A percentile compares a stretch with the other conserved stretches of the same genome.
phyloP scores from a whole-genome alignment of 2,797 vertebrate genomes.

The Monodelphis domestica region DNA sequence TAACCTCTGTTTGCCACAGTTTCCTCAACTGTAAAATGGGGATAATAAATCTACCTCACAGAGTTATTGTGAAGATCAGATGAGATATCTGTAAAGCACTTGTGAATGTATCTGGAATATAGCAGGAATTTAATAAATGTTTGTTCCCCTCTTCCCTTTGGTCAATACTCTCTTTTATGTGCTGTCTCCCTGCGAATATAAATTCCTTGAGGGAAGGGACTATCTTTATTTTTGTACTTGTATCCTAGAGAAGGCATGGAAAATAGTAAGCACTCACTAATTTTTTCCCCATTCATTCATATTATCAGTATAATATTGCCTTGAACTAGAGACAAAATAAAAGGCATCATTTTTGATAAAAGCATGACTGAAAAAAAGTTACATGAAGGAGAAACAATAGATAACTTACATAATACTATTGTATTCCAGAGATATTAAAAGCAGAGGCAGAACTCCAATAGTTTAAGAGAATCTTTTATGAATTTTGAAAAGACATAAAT shows the following conservation, averaged over 20 bases:
- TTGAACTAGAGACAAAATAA: background rate
- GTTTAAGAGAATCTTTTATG: background rate
- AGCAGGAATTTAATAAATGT: background rate
- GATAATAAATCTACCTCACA: background rate
- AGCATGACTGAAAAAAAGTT: background rate
- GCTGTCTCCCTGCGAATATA: background rate
- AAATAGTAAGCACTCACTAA: background rate
- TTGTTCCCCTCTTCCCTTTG: background rate
- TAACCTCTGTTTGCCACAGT: background rate
- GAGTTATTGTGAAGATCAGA: background rate
- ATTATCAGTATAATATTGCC: background rate
- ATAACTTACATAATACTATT: background rate
- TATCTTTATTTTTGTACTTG: background rate
- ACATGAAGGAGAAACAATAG: background rate
- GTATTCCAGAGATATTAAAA: background rate
- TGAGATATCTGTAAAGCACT: background rate
- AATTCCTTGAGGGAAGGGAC: background rate
- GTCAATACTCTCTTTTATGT: background rate
- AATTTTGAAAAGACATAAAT: background rate
- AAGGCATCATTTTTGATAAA: background rate
- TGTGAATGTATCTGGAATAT: background rate
- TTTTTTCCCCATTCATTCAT: background rate
- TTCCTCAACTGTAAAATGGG: background rate
- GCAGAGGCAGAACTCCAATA: background rate
- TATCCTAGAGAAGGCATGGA: background rate